Percentiles rank a stretch among this genome's conserved stretches.
These are phyloP conservation scores for Cataglyphis hispanica DNA, from an alignment of 1,140 invertebrate genomes.

Conservation along the genomic window DNA sequence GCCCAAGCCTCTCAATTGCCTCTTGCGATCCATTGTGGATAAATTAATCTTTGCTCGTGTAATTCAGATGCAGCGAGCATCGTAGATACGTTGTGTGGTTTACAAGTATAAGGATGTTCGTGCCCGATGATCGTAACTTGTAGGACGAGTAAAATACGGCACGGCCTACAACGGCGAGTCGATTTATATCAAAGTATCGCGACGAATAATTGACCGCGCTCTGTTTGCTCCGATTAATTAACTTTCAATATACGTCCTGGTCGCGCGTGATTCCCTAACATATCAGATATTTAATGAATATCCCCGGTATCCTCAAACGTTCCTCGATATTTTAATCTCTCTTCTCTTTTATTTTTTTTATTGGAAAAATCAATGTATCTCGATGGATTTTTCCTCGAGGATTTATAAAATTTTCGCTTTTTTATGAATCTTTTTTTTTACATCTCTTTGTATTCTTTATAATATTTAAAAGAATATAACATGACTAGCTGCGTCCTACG, in stretches of 20 bases:
- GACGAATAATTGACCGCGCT: conserved; percentile 52
- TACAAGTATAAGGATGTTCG: not conserved
- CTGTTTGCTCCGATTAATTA: conserved; percentile 46
- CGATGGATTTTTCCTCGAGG: not conserved
- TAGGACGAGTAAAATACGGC: conserved; percentile 19
- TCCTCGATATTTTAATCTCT: not conserved
- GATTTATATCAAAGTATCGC: conserved; percentile 35
- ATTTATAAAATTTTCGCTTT: not conserved
- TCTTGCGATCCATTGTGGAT: not conserved
- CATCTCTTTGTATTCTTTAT: not conserved
- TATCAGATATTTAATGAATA: not conserved
- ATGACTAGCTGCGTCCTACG: not conserved
- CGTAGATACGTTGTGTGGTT: not conserved
- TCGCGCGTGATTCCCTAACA: not conserved
- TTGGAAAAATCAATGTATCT: not conserved
- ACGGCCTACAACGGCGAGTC: conserved; percentile 27
- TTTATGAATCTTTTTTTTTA: not conserved
- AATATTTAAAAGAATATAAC: not conserved
- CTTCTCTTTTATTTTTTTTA: not conserved
- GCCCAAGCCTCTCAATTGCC: not conserved
- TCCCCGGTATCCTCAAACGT: not conserved
- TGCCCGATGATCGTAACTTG: conserved; percentile 33
- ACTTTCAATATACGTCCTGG: conserved; percentile 22
- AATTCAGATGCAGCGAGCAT: conserved; percentile 19
- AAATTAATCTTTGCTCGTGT: conserved; percentile 37